Conservation (phyloP, 2,888 invertebrate genomes). For the Leptopilina myrica region DNA sequence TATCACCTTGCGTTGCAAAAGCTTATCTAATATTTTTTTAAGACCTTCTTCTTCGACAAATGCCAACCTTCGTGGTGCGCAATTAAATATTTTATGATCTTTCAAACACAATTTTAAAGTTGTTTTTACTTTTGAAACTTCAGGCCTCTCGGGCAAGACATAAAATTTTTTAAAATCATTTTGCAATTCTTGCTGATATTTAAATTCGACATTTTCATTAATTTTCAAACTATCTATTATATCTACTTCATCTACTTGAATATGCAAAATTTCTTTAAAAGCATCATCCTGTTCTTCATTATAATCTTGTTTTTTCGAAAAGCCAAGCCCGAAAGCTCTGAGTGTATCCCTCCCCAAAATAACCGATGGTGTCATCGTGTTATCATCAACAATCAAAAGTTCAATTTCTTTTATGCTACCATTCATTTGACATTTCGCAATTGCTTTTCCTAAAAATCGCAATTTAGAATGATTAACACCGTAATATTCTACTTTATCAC, state of each 20-base stretch:
- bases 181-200: constrained; percentile 37
- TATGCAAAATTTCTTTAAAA: constrained; percentile 35
- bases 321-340: not conserved
- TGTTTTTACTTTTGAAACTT: constrained; percentile 33
- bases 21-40: not conserved
- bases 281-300: not conserved
- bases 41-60: constrained; percentile 42
- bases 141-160: constrained; percentile 6
- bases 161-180: not conserved
- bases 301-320: not conserved
- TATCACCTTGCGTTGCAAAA: constrained; percentile 48
- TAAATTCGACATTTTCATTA: constrained; percentile 20
- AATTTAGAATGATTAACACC: constrained; percentile 40
- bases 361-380: not conserved
- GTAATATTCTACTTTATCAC: not conserved
- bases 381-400: not conserved
- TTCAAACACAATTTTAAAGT: constrained; percentile 44
- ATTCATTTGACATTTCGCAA: not conserved
- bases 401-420: constrained; percentile 8
- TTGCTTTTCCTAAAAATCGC: constrained; percentile 4
- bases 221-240: constrained; percentile 14
- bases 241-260: constrained; percentile 2
- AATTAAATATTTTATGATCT: constrained; percentile 48
- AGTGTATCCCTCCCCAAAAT: not conserved
- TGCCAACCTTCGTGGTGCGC: constrained; percentile 42